These are phyloP conservation scores for Atractosteus spatula DNA, from an alignment of 2,113 vertebrate genomes.

Conservation along the genomic window DNA sequence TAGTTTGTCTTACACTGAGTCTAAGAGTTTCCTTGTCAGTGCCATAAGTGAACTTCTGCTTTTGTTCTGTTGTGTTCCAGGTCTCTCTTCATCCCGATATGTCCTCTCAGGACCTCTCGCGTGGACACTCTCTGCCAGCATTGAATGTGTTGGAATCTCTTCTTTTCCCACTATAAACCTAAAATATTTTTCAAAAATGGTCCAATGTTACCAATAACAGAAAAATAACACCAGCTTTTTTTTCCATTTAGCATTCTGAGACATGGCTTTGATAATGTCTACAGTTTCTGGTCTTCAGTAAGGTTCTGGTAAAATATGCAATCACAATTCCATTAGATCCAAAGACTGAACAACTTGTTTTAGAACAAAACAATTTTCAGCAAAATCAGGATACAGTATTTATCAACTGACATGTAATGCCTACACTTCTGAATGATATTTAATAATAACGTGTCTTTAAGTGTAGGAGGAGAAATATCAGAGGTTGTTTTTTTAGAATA, in stretches of 20 bases:
- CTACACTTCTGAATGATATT: too few relatives aligned
- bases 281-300: too few relatives aligned
- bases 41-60: constrained; percentile 59
- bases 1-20: constrained; percentile 76
- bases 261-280: too few relatives aligned
- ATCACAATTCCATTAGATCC: too few relatives aligned
- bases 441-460: neutral
- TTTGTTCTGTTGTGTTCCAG: constrained; percentile 42
- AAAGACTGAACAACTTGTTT: too few relatives aligned
- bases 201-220: neutral
- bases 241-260: too few relatives aligned
- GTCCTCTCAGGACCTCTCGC: constrained; percentile 55
- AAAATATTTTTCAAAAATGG: constrained; percentile 25
- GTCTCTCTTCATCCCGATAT: constrained; percentile 43
- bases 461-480: too few relatives aligned
- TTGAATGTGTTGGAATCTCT: constrained; percentile 86
- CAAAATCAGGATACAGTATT: too few relatives aligned
- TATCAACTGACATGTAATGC: too few relatives aligned
- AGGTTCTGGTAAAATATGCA: too few relatives aligned
- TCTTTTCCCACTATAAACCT: constrained; percentile 96
- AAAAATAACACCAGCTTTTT: neutral
- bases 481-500: too few relatives aligned
- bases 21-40: constrained; percentile 74
- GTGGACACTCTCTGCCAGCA: constrained; percentile 61
- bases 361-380: too few relatives aligned